Conservation (phyloP, 2,797 vertebrate genomes). For the Hemitrygon akajei region DNA sequence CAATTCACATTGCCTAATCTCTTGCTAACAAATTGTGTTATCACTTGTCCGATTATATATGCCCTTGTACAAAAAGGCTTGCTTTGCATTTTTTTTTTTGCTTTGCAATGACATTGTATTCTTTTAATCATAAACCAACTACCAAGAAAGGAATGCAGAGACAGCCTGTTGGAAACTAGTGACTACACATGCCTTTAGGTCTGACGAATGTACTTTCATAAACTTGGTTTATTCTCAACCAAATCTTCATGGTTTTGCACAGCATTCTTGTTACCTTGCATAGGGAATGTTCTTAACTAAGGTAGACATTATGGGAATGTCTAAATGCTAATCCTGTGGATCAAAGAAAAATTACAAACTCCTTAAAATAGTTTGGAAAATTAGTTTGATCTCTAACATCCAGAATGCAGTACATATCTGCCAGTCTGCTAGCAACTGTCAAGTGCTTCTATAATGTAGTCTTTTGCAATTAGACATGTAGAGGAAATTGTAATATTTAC, state of each 20-base stretch:
- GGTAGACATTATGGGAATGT: not conserved
- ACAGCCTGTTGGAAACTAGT: not conserved
- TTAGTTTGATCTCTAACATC: not conserved
- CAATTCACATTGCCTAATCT: not conserved
- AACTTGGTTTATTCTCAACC: not conserved
- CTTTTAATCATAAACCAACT: not conserved
- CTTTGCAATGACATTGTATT: not conserved
- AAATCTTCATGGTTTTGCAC: not conserved
- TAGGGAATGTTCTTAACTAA: not conserved
- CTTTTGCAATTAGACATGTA: not conserved
- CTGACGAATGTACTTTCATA: not conserved
- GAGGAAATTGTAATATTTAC: not conserved
- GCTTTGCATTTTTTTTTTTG: constrained; percentile 15
- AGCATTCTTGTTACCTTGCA: not conserved
- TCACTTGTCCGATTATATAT: not conserved
- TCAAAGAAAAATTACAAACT: not conserved
- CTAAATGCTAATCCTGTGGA: not conserved
- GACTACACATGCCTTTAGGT: not conserved
- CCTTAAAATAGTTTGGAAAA: not conserved
- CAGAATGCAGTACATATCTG: constrained; percentile 2
- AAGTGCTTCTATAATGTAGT: not conserved
- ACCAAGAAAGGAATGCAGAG: not conserved
- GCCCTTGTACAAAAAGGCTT: not conserved
- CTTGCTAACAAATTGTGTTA: too few relatives aligned
- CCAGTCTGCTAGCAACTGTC: not conserved